Base-by-base conservation (phyloP, 2,888 invertebrate species). In the Spicauda simplicius region DNA sequence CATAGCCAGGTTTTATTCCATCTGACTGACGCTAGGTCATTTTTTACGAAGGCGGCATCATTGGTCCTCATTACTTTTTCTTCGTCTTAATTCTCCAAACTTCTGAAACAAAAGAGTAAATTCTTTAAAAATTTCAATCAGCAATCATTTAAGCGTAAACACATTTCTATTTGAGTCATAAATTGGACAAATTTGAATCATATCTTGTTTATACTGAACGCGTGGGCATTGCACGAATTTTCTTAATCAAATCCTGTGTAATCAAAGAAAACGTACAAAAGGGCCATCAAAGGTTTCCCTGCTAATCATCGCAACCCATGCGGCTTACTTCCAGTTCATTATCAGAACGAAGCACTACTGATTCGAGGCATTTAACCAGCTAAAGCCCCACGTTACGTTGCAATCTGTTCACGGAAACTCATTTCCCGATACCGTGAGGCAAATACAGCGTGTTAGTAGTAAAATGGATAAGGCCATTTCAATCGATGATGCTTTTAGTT, bases 11-110 rank as follows among this genome's bases (percentile, higher is more conserved):
- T 16, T 60, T 68, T 76, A 80, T 80, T 77, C 80, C 82, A 80
- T 80, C 69, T 70, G 77, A 60, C 45, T 50, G 80, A 79, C 76
- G 75, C 77, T 84, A 87, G 77, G 87, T 87, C 80, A 87, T 84
- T 76, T 82, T 82, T 76, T 81, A 10, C 18, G 18, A 83, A 73
- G 79, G 78, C 72, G 74, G 73, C 79, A 81, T 79, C 75, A 70
- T 76, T 65, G 69, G 3, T 63, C 58, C 53, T 69, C 73, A 73
- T 75, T 68, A 69, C 70, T 52, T 63, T 62, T 56, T 73, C 70
- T 71, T 75, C 74, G 68, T 70, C 74, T 64, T 61, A 11, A 37
- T 48, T 61, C 53, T 52, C 53, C 37, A 6, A 12, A 30, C 14
- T 76, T 76, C 85, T 86, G 84, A 6, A 86, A 86, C 59, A 66